Percentiles rank a stretch among this genome's conserved stretches.
phyloP scores from a whole-genome alignment of 2,113 vertebrate species.

The Cavia porcellus region DNA sequence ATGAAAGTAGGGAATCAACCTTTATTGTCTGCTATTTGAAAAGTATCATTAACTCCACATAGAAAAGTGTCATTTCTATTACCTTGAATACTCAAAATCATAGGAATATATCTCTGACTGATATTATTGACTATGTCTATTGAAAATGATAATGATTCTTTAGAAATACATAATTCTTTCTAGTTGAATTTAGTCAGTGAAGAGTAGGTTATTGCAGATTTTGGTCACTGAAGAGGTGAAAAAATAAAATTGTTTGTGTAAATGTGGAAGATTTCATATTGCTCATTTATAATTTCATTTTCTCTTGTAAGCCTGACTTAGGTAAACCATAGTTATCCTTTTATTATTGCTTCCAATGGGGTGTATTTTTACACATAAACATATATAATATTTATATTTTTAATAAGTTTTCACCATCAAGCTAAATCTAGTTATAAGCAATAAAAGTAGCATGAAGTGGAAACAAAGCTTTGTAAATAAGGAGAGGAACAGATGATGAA shows the following conservation, averaged over 20 bases:
- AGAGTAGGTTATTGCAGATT: conserved; percentile 54
- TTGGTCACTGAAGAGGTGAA: conserved; percentile 47
- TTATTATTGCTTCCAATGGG: conserved; percentile 21
- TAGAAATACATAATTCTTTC: conserved; percentile 60
- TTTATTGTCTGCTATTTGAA: conserved; percentile 55
- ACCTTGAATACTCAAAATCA: conserved; percentile 50
- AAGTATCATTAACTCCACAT: conserved; percentile 63
- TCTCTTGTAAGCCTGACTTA: conserved; percentile 6
- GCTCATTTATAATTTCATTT: conserved; percentile 42
- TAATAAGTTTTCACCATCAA: conserved; percentile 54
- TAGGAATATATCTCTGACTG: conserved; percentile 26
- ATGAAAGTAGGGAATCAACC: conserved; percentile 61
- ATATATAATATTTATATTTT: conserved; percentile 41
- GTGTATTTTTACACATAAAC: conserved; percentile 35
- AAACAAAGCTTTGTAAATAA: background rate
- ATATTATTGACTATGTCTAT: conserved; percentile 35
- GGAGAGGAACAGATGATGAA: background rate
- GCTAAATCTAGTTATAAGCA: conserved; percentile 37
- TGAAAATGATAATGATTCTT: conserved; percentile 62
- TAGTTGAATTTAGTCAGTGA: conserved; percentile 67
- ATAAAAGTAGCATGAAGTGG: background rate
- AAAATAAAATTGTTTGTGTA: conserved; percentile 43
- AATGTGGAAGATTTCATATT: conserved; percentile 58
- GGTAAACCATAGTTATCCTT: background rate
- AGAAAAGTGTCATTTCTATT: conserved; percentile 62